A percentile compares a stretch with the other conserved stretches of the same genome.
phyloP scores from a whole-genome alignment of 2,888 invertebrate species.

The Cheilosia pagana region DNA sequence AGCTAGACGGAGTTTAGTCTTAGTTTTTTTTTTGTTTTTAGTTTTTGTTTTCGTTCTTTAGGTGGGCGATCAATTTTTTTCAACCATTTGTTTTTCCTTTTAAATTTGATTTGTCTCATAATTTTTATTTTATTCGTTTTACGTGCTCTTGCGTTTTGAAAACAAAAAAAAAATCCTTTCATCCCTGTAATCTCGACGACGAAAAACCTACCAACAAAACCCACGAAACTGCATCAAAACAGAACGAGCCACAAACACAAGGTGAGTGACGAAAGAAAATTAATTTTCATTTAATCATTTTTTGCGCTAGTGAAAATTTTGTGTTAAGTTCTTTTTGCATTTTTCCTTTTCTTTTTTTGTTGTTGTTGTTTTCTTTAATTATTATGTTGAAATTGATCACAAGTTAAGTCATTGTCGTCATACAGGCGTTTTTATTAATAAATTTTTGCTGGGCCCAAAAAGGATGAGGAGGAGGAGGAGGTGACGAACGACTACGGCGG shows the following conservation, averaged over 20 bases:
- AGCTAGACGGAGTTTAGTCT: conserved; percentile 62
- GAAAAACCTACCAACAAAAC: conserved; percentile 36
- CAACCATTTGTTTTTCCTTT: conserved; percentile 4
- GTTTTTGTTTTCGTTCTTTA: conserved; percentile 34
- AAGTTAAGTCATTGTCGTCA: conserved; percentile 33
- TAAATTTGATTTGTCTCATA: conserved; percentile 39
- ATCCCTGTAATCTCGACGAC: conserved; percentile 32
- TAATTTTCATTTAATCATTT: conserved; percentile 27
- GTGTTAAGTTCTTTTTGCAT: conserved; percentile 6
- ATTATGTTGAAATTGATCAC: conserved; percentile 14
- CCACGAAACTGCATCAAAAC: conserved; percentile 62
- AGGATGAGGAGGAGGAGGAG: neutral
- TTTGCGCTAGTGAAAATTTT: conserved; percentile 23
- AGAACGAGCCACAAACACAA: conserved; percentile 68
- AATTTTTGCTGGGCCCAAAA: neutral
- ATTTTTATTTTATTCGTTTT: conserved; percentile 30
- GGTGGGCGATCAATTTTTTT: conserved; percentile 33
- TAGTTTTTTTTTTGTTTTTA: conserved; percentile 28
- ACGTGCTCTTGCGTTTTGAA: neutral
- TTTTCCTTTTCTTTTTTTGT: neutral
- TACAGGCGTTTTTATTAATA: conserved; percentile 42
- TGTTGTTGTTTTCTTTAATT: neutral
- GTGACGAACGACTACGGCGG: neutral
- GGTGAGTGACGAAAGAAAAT: conserved; percentile 48
- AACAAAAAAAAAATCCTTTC: conserved; percentile 12